Percentiles rank a stretch among this genome's conserved stretches.
phyloP scores from a whole-genome alignment of 53 echinoderm and acorn worm genomes.

The Antedon mediterranea region DNA sequence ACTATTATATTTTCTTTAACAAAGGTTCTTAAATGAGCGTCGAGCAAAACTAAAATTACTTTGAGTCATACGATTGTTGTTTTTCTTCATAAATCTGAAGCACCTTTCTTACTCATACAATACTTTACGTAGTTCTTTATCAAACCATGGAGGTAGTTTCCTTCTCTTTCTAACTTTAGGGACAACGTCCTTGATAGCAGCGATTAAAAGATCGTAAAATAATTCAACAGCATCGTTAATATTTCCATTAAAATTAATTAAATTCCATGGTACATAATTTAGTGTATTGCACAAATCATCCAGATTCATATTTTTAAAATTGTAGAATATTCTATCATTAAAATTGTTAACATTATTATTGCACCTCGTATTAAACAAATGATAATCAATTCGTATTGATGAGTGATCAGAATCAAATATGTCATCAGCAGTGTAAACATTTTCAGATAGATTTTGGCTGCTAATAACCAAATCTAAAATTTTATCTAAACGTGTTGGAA shows the following conservation, averaged over 20 bases:
- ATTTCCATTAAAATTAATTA: not conserved
- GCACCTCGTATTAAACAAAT: not conserved
- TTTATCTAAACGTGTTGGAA: not conserved
- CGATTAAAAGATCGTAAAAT: not conserved
- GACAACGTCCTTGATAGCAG: not conserved
- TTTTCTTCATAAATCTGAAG: not conserved
- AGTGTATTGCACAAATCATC: not conserved
- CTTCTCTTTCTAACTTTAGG: not conserved
- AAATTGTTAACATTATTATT: not conserved
- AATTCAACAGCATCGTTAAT: not conserved
- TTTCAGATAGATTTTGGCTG: not conserved
- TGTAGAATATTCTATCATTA: not conserved
- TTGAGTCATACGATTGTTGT: not conserved
- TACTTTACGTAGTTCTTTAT: not conserved
- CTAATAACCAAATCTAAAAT: not conserved
- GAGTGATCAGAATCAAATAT: not conserved
- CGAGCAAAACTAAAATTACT: not conserved
- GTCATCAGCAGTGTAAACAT: not conserved
- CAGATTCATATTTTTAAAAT: not conserved
- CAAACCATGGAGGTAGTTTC: not conserved
- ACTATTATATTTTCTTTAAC: not conserved
- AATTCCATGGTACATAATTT: not conserved
- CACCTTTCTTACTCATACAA: not conserved
- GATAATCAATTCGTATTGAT: not conserved
- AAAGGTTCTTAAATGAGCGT: not conserved